phyloP scores from a whole-genome alignment of 2,113 vertebrate species.

The Onychorhynchus coronatus region DNA sequence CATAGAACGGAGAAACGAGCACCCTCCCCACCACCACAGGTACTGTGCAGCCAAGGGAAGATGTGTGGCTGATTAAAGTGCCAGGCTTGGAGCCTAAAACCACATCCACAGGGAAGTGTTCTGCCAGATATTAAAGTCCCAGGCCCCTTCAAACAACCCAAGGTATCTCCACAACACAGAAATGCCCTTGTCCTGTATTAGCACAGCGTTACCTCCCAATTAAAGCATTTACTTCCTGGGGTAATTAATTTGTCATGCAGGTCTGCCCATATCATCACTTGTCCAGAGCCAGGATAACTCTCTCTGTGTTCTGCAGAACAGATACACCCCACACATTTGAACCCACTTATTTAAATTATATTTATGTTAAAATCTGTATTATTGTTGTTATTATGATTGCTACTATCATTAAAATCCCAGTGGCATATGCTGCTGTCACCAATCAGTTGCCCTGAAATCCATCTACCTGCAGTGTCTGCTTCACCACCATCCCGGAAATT shows the following conservation, averaged over 20 bases:
- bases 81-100: neutral
- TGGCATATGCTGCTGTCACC: neutral
- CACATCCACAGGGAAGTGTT: neutral
- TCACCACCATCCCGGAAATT: neutral
- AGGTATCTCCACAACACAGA: neutral
- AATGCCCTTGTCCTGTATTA: neutral
- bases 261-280: neutral
- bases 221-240: neutral
- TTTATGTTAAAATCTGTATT: neutral
- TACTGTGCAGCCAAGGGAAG: neutral
- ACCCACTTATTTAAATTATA: neutral
- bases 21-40: neutral
- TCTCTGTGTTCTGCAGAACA: neutral
- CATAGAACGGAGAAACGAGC: neutral
- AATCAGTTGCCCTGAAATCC: neutral
- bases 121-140: neutral
- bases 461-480: neutral
- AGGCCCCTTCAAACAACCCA: neutral
- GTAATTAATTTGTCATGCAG: neutral
- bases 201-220: neutral
- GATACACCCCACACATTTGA: neutral
- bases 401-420: neutral
- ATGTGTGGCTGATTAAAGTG: neutral
- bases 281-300: neutral
- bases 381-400: neutral